Base-by-base conservation (phyloP, 2,888 invertebrate species). In the Pyrochroa serraticornis region DNA sequence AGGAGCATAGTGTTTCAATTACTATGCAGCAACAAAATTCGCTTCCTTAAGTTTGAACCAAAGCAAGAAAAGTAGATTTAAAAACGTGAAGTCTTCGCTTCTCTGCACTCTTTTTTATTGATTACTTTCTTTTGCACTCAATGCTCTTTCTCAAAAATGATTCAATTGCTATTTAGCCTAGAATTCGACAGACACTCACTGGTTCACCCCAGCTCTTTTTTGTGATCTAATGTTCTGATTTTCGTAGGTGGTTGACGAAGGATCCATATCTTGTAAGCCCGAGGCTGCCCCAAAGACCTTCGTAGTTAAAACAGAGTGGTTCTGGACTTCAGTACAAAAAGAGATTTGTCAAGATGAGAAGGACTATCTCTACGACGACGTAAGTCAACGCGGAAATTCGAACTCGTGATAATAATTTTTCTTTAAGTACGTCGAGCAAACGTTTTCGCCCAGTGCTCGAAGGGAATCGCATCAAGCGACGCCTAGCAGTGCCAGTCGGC, bases 251-350 rank as follows among this genome's bases (percentile, higher is more conserved):
- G 91, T 94, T 54, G 93, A 94, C 78, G 92, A 93, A 75, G 89
- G 85, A 71, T 82, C 87, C 45, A 85, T 89, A 64, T 89, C 89
- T 39, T 91, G 90, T 73, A 71, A 75, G 51, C 86, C 88, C 52
- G 87, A 88, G 47, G 80, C 85, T 61, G 31, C 55, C 8, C 74
- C 79, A 9, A 85, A 86, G 69, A 89, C 90, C 30, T 88, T 89
- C 76, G 84, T 94, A 63, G 90, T 95, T 50, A 93, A 92, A 80
- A 92, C 92, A 5, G 94, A 97, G 82, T 97, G 97, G 97, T 97
- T 97, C 81, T 98, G 97, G 97, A 93, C 93, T 35, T 95, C 96
- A 43, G 93, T 97, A 61, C 97, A 97, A 81, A 95, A 97, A 83
- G 95, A 95, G 73, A 92, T 92, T 65, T 91, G 93, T 71, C 93